A percentile compares a stretch with the other conserved stretches of the same genome.
These are phyloP conservation scores for Gallinago media DNA, from an alignment of 2,113 vertebrate species.

Conservation along the genomic window DNA sequence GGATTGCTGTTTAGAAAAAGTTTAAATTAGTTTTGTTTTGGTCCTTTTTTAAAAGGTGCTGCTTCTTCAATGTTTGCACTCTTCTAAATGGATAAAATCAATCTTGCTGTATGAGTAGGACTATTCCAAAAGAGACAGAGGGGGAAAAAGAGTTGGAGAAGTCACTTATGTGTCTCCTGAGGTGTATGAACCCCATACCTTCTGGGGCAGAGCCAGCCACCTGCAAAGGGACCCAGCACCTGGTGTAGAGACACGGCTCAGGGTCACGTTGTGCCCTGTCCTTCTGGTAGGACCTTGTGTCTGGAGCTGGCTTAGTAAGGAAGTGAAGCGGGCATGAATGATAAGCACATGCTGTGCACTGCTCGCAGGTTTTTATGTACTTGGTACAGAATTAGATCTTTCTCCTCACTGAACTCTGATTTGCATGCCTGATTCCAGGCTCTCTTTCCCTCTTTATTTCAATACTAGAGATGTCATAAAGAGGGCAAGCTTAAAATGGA, in stretches of 20 bases:
- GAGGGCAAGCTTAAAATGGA: neutral
- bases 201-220: neutral
- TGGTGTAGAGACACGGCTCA: neutral
- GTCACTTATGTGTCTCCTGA: neutral
- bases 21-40: neutral
- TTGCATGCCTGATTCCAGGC: neutral
- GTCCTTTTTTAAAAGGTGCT: neutral
- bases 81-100: neutral
- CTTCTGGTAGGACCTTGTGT: neutral
- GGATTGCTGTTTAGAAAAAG: neutral
- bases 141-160: neutral
- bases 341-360: neutral
- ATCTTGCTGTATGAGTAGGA: neutral
- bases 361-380: neutral
- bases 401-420: neutral
- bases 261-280: neutral
- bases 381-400: neutral
- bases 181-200: fast-evolving
- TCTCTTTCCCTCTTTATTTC: neutral
- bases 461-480: neutral
- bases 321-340: neutral
- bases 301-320: neutral
- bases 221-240: fast-evolving
- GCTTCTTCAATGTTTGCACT: neutral
- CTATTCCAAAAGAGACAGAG: neutral